Conservation (phyloP, 1,140 invertebrate species). For the Drosophila lowei region DNA sequence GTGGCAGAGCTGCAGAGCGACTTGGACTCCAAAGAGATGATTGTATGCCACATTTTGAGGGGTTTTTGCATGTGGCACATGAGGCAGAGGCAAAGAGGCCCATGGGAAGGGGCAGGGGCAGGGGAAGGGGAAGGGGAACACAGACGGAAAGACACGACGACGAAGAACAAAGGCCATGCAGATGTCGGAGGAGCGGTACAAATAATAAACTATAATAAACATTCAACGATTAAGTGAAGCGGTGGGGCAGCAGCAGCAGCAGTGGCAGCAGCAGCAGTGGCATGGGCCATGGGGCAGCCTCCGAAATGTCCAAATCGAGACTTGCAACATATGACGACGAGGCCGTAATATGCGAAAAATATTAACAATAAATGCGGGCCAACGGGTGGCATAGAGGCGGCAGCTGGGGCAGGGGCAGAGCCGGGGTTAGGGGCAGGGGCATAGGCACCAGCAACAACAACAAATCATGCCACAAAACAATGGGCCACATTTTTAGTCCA, state of each 20-base stretch:
- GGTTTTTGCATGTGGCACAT: too few relatives aligned
- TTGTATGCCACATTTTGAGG: too few relatives aligned
- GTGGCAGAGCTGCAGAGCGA: too few relatives aligned
- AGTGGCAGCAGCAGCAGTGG: constrained; percentile 22
- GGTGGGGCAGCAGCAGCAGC: not conserved
- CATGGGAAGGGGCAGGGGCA: too few relatives aligned
- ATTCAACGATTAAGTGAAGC: constrained; percentile 65
- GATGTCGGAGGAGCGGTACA: constrained; percentile 58
- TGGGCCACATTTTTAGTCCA: constrained; percentile 77
- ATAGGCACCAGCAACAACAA: constrained; percentile 50
- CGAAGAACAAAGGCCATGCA: constrained; percentile 74
- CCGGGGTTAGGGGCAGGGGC: not conserved
- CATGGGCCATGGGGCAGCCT: constrained; percentile 14
- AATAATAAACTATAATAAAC: constrained; percentile 78
- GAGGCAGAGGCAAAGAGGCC: too few relatives aligned
- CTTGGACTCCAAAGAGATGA: too few relatives aligned
- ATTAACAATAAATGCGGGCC: constrained; percentile 72
- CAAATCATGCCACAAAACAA: constrained; percentile 82
- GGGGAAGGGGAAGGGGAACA: too few relatives aligned
- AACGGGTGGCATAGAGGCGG: constrained; percentile 6
- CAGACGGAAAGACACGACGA: constrained; percentile 34
- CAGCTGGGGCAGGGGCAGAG: too few relatives aligned
- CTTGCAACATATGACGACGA: constrained; percentile 61
- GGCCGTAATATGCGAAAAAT: constrained; percentile 78
- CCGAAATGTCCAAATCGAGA: constrained; percentile 52